These are phyloP conservation scores for Clangula hyemalis DNA, from an alignment of 2,797 vertebrate species.

Conservation along the genomic window DNA sequence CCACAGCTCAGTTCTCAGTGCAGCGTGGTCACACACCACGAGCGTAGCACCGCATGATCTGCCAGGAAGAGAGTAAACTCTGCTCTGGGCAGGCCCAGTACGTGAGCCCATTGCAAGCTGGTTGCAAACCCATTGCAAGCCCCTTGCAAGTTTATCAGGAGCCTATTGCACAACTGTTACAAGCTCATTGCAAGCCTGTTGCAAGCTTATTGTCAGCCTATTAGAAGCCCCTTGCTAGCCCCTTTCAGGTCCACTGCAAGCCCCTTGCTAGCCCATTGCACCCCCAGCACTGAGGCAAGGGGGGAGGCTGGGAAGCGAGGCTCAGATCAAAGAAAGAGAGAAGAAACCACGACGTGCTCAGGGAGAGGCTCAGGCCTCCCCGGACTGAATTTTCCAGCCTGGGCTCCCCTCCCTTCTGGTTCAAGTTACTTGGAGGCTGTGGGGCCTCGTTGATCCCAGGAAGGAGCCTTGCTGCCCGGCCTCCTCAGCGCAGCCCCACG, in stretches of 20 bases:
- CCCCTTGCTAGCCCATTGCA: neutral
- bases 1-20: too few species aligned
- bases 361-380: neutral
- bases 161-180: fast-evolving
- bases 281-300: neutral
- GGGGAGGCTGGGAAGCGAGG: fast-evolving
- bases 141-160: fast-evolving
- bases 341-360: neutral
- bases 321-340: neutral
- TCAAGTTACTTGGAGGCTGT: neutral
- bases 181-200: neutral
- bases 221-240: fast-evolving
- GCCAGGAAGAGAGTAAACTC: neutral
- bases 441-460: neutral
- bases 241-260: neutral
- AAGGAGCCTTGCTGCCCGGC: neutral
- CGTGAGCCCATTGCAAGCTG: too few species aligned
- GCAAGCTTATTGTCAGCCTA: fast-evolving
- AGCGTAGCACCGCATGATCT: too few species aligned
- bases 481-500: fast-evolving
- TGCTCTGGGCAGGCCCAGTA: neutral
- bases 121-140: neutral
- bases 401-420: neutral
- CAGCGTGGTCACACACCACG: too few species aligned
- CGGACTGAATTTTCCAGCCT: neutral